Base-by-base conservation (phyloP, 2,888 invertebrate species). In the Hydrotaea cyrtoneurina region DNA sequence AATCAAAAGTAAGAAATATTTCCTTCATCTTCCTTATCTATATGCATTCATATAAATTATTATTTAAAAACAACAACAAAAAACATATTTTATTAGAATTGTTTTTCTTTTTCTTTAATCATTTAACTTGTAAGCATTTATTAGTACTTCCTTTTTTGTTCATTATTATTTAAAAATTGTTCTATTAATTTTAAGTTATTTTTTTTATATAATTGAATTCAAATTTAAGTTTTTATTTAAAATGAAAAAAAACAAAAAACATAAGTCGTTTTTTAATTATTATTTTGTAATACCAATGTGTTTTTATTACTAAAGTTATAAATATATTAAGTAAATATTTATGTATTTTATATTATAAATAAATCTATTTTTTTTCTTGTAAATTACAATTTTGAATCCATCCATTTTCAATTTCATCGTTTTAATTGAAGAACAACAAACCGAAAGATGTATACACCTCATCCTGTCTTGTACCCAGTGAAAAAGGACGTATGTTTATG, bases 371-470 rank as follows among this genome's bases (percentile, higher is more conserved):
- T 84, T 81, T 66, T 75, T 72, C 57, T n/a, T 85, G 72, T 75
- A 75, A 57, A 75, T 31, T 36, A 66, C 55, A 80, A 69, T 81
- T 84, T 80, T 78, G 75, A 84, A 75, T 84, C 84, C 84, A 78
- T 84, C 84, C 84, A 84, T 81, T 84, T 84, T 72, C 78, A 80
- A 81, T 75, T 78, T 84, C 84, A 80, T 69, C 23, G 53, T 81
- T 78, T 57, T 81, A 78, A 79, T 23, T 69, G 43, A 19, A 23
- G 23, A 69, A 55, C 21, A 50, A 31, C 73, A 80, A 71, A 82
- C 26, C 80, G 46, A 62, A 85, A 31, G 43, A 78, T 59, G 81
- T 46, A 76, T 73, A 66, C 76, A 15, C 26, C 62, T 19, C 26
- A 72, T 83, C 77, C 7, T 31, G 31, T 31, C 55, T 80, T 62